Evolutionary conservation across 1,140 invertebrate species (phyloP), one percentile per base, ranked within the genome.

Genomic region (Euglossa dilemma): DNA sequence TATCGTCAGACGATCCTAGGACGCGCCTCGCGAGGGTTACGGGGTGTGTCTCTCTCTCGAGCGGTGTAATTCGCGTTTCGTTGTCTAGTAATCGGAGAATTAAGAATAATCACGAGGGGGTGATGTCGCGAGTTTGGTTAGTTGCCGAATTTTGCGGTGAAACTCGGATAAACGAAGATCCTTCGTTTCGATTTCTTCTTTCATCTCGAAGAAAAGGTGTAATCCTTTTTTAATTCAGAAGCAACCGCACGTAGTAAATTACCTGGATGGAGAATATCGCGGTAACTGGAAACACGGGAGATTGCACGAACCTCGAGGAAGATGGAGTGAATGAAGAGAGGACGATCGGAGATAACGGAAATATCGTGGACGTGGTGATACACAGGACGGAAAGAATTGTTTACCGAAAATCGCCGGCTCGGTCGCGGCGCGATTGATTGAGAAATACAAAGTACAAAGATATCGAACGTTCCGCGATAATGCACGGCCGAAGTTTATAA

Each of bases 371-470:
- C 47, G n/a, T 12, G 7, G 16, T 47, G 23, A 67, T 45, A 67
- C 69, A 11, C 52, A 14, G 43, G 43, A 12, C 6, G 70, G 18
- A 74, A 75, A 45, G 72, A 74, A 81, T 66, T 57, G 72, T 81
- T 81, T 75, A 75, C 50, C 43, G 43, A 81, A 81, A 80, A 36
- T 74, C n/a, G 52, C 36, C 6, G 59, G 18, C 56, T 70, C 47
- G 14, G 25, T 59, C 6, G 36, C 0, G 59, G 9, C 2, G 25
- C 71, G 56, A 83, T 76, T 69, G 80, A 83, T 83, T 59, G 73
- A 74, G 73, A 77, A 83, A 83, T 83, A 83, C 80, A 83, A 77
- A 70, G 80, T 77, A 52, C 80, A 61, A 83, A 83, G 80, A 77
- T 83, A 83, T 69, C 80, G 66, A 83, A 77, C 54, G 64, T 50